Evolutionary conservation across 2,797 vertebrate species (phyloP).

Genomic region (Sebastes baramenuke): DNA sequence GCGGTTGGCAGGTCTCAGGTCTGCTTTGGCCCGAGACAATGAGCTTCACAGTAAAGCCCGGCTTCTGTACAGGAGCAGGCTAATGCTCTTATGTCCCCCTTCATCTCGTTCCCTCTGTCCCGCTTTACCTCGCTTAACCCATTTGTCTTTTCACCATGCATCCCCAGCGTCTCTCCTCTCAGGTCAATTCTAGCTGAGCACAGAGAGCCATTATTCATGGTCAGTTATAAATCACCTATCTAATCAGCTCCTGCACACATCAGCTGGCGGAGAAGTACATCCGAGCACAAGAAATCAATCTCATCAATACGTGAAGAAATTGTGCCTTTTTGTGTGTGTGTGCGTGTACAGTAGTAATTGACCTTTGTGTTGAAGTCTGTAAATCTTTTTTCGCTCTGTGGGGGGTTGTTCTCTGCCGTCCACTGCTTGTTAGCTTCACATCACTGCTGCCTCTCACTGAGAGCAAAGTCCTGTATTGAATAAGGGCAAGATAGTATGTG

Average conservation of each 20-base stretch:
- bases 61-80: conserved; percentile 24
- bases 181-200: conserved; percentile 45
- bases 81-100: conserved; percentile 51
- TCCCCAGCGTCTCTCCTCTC: conserved; percentile 16
- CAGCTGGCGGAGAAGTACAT: conserved; percentile 21
- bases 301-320: conserved; percentile 54
- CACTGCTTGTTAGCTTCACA: conserved; percentile 54
- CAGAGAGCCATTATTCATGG: conserved; percentile 29
- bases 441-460: conserved; percentile 13
- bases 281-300: conserved; percentile 40
- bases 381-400: conserved; percentile 20
- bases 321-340: conserved; percentile 1
- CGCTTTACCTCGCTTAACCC: conserved; percentile 48
- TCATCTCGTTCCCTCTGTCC: conserved; percentile 55
- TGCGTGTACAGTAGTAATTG: conserved; percentile 29
- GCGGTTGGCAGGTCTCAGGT: conserved; percentile 55
- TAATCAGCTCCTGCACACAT: conserved; percentile 59
- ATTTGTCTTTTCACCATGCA: conserved; percentile 36
- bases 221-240: conserved; percentile 56
- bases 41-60: conserved; percentile 37
- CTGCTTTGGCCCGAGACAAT: conserved; percentile 38
- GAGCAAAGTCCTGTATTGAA: neutral
- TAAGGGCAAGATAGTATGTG: neutral
- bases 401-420: neutral
- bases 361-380: conserved; percentile 31